Evolutionary conservation across 1,140 invertebrate species (phyloP).

Genomic region (Lasioglossum baleicum): DNA sequence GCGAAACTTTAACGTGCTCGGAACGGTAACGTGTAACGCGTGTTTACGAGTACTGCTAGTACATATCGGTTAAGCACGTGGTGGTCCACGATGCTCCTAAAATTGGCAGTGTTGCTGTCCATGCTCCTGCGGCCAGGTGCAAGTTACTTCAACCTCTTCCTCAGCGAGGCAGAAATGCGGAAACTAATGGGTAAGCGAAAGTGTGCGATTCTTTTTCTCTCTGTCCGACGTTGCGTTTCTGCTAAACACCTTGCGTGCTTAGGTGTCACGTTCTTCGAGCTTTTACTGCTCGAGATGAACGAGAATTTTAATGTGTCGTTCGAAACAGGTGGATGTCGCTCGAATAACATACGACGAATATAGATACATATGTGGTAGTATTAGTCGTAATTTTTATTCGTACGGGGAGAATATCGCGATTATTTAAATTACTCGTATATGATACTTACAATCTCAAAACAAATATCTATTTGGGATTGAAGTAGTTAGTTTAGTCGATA

Average conservation of each 20-base stretch:
- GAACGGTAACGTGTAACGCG: constrained; percentile 33
- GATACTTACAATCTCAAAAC: no score
- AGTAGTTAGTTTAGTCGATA: no score
- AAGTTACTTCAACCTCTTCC: constrained; percentile 78
- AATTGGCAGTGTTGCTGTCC: constrained; percentile 61
- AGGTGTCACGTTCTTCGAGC: background rate
- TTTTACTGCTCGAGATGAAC: no score
- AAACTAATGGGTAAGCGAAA: constrained; percentile 76
- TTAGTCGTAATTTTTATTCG: no score
- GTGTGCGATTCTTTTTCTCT: background rate
- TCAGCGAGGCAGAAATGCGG: constrained; percentile 76
- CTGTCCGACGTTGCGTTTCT: background rate
- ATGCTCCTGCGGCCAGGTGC: constrained; percentile 66
- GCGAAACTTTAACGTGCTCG: constrained; percentile 25
- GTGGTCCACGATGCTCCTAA: constrained; percentile 55
- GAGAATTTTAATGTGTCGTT: no score
- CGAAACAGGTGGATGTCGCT: no score
- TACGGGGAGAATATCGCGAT: no score
- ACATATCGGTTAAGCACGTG: constrained; percentile 52
- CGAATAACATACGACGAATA: no score
- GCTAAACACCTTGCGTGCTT: background rate
- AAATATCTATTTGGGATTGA: no score
- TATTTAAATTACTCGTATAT: no score
- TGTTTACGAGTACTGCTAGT: constrained; percentile 28
- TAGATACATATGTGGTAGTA: no score